These are phyloP conservation scores for Smittia aterrima DNA, from an alignment of 2,888 invertebrate species.

Conservation along the genomic window DNA sequence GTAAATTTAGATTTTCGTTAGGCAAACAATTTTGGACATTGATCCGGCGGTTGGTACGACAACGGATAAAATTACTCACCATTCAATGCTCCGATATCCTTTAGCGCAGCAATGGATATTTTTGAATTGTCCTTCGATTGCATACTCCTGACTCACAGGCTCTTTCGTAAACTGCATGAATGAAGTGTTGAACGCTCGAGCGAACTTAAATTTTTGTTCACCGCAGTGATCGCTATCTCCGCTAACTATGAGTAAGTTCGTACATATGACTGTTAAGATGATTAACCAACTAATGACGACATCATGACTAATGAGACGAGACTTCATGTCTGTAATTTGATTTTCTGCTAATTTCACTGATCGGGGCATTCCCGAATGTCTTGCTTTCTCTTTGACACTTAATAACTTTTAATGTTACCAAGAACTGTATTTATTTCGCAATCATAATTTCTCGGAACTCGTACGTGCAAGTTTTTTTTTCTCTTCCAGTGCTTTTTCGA, in stretches of 20 bases:
- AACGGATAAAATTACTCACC: slow-evolving; percentile 58
- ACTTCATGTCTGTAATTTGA: neutral
- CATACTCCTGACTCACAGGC: slow-evolving; percentile 65
- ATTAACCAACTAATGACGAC: neutral
- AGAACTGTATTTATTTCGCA: too few species aligned
- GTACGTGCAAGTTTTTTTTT: too few species aligned
- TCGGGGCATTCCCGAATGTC: too few species aligned
- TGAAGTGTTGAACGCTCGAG: slow-evolving; percentile 54
- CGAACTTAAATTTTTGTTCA: slow-evolving; percentile 43
- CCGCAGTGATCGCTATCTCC: slow-evolving; percentile 44
- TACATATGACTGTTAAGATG: neutral
- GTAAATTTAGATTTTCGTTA: too few species aligned
- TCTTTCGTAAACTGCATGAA: slow-evolving; percentile 74
- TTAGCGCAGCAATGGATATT: slow-evolving; percentile 75
- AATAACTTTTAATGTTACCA: too few species aligned
- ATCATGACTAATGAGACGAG: neutral
- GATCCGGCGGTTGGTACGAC: too few species aligned
- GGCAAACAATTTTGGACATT: too few species aligned
- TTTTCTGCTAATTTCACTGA: neutral
- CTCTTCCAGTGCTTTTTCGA: too few species aligned
- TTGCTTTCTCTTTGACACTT: too few species aligned
- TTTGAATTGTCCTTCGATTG: slow-evolving; percentile 67
- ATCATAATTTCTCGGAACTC: too few species aligned
- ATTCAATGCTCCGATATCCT: slow-evolving; percentile 75
- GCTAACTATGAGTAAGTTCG: slow-evolving; percentile 28